Percentiles rank a stretch among this genome's conserved stretches.
Evolutionary conservation across 2,113 vertebrate genomes (phyloP).

Genomic region (Picathartes gymnocephalus): DNA sequence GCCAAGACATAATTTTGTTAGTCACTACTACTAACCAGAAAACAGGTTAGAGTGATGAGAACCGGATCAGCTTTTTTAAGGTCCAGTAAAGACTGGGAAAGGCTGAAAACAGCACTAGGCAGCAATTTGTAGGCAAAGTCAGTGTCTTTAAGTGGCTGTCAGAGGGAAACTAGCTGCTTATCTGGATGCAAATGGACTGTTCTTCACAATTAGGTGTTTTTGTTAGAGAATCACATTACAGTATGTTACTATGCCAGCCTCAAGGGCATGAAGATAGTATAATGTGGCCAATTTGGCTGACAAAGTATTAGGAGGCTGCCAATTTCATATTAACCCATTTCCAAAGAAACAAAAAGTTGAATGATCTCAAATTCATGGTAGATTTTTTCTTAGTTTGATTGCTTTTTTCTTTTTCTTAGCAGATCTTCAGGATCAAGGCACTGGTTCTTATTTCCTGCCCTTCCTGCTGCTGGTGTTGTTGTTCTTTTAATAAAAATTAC

Average conservation of each 20-base stretch:
- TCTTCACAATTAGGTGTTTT: conserved; percentile 47
- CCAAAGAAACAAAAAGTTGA: background rate
- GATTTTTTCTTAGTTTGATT: background rate
- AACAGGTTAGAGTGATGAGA: conserved; percentile 32
- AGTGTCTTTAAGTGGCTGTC: background rate
- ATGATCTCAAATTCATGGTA: background rate
- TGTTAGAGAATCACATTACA: conserved; percentile 26
- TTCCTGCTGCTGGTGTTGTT: background rate
- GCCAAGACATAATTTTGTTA: conserved; percentile 46
- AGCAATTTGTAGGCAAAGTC: conserved; percentile 21
- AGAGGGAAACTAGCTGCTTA: conserved; percentile 52
- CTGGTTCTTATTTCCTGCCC: background rate
- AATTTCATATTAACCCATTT: background rate
- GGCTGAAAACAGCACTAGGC: conserved; percentile 14
- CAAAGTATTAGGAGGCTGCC: background rate
- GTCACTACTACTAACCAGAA: conserved; percentile 58
- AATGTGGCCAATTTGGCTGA: conserved; percentile 20
- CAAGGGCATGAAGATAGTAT: background rate
- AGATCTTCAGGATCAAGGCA: background rate
- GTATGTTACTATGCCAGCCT: background rate
- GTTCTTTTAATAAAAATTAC: background rate
- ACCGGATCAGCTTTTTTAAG: conserved; percentile 30
- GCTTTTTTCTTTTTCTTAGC: background rate
- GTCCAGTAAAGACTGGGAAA: background rate
- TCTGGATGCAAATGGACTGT: conserved; percentile 46